Conservation (phyloP, 1,140 invertebrate genomes). For the Drosophila willistoni region DNA sequence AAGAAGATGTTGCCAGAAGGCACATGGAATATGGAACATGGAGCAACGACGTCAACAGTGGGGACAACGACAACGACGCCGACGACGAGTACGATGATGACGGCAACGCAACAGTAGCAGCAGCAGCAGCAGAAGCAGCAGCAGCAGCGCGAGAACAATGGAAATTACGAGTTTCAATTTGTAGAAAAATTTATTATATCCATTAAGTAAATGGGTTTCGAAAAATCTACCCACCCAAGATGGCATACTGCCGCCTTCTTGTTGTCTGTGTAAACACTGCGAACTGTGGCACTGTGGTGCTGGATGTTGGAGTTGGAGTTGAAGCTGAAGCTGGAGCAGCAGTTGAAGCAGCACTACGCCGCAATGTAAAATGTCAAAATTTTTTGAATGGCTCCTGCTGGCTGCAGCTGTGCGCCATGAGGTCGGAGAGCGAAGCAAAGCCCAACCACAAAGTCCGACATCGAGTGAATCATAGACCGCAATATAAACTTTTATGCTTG, state of each 20-base stretch:
- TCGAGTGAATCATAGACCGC: slow-evolving; percentile 76
- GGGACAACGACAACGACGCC: neutral
- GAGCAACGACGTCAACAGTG: neutral
- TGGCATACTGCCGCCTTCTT: slow-evolving; percentile 32
- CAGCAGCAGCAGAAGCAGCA: slow-evolving; percentile 23
- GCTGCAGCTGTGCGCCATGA: slow-evolving; percentile 59
- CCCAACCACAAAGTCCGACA: slow-evolving; percentile 49
- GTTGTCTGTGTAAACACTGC: slow-evolving; percentile 58
- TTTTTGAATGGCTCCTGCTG: slow-evolving; percentile 66
- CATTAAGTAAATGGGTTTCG: slow-evolving; percentile 82
- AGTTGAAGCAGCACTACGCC: slow-evolving; percentile 35
- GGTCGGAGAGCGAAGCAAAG: slow-evolving; percentile 31
- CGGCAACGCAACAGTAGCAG: slow-evolving; percentile 8
- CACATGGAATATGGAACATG: neutral
- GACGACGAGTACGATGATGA: too few species aligned
- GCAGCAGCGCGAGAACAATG: slow-evolving; percentile 74
- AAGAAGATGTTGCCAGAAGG: slow-evolving; percentile 11
- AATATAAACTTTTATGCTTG: slow-evolving; percentile 81
- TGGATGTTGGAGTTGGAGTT: slow-evolving; percentile 26
- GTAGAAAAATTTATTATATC: slow-evolving; percentile 82
- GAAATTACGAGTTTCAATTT: slow-evolving; percentile 82
- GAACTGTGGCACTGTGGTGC: slow-evolving; percentile 26
- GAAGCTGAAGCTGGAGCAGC: slow-evolving; percentile 12
- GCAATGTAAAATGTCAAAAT: slow-evolving; percentile 76
- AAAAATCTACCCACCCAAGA: slow-evolving; percentile 59